These are phyloP conservation scores for Jordanella pulchra DNA, from an alignment of 2,797 vertebrate genomes.

Conservation along the genomic window DNA sequence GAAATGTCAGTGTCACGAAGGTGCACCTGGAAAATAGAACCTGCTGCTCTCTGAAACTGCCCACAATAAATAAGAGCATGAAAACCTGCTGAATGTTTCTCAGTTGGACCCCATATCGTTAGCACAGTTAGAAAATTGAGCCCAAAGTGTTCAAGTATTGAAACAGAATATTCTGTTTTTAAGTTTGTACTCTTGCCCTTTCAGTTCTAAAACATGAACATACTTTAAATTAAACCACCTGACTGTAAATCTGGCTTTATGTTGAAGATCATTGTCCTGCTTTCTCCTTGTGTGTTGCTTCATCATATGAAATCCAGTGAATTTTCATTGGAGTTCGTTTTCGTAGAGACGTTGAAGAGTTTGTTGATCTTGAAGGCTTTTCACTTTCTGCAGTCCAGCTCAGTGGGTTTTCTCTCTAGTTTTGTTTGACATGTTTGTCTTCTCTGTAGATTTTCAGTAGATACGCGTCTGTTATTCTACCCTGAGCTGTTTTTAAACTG, in stretches of 20 bases:
- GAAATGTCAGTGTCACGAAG: conserved; percentile 13
- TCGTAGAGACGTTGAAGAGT: background rate
- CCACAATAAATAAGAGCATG: background rate
- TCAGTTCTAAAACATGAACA: background rate
- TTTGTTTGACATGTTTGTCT: conserved; percentile 28
- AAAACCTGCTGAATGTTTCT: background rate
- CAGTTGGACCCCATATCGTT: background rate
- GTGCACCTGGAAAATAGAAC: background rate
- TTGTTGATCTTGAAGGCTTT: background rate
- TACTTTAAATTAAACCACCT: background rate
- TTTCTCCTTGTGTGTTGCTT: background rate
- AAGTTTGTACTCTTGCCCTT: background rate
- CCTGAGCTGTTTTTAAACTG: conserved; percentile 63
- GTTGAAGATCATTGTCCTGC: background rate
- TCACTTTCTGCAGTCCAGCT: background rate
- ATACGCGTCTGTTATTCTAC: background rate
- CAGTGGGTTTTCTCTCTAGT: background rate
- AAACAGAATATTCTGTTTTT: background rate
- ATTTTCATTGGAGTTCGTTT: background rate
- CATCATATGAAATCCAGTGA: background rate
- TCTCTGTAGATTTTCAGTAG: conserved; percentile 11
- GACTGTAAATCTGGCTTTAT: background rate
- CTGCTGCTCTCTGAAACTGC: background rate
- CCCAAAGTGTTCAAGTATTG: background rate
- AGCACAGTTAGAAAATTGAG: background rate